Evolutionary conservation across 2,113 vertebrate species (phyloP).

Genomic region (Syngnathoides biaculeatus): DNA sequence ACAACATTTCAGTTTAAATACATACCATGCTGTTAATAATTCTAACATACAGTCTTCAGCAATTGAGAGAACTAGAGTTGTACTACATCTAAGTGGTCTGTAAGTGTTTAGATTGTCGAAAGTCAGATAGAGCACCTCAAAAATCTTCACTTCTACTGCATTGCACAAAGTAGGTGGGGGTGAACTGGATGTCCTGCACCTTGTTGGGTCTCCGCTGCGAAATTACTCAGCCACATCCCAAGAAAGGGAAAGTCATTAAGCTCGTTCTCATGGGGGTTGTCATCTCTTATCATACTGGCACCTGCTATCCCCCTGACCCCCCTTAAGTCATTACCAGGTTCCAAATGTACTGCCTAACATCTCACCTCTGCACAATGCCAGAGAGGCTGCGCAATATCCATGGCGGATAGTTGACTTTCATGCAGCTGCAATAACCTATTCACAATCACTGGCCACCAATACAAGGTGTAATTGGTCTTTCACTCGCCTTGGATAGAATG

Average conservation of each 20-base stretch:
- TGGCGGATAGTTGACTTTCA: not conserved
- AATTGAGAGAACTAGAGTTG: too few relatives aligned
- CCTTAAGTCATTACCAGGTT: conserved; percentile 60
- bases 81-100: too few relatives aligned
- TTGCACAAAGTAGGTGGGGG: conserved; percentile 1
- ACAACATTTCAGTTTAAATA: too few relatives aligned
- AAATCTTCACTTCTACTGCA: conserved; percentile 7
- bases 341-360: conserved; percentile 34
- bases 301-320: conserved; percentile 62
- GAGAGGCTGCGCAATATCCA: not conserved
- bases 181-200: conserved; percentile 22
- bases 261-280: conserved; percentile 52
- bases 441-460: too few relatives aligned
- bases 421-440: not conserved
- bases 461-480: too few relatives aligned
- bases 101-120: not conserved
- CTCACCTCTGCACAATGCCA: conserved; percentile 17
- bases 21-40: too few relatives aligned
- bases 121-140: not conserved
- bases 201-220: conserved; percentile 41
- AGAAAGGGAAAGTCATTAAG: conserved; percentile 57
- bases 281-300: conserved; percentile 58
- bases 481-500: too few relatives aligned
- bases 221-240: conserved; percentile 37
- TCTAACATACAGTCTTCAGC: too few relatives aligned